phyloP scores from a whole-genome alignment of 1,140 invertebrate species.

The Mamestra configurata region DNA sequence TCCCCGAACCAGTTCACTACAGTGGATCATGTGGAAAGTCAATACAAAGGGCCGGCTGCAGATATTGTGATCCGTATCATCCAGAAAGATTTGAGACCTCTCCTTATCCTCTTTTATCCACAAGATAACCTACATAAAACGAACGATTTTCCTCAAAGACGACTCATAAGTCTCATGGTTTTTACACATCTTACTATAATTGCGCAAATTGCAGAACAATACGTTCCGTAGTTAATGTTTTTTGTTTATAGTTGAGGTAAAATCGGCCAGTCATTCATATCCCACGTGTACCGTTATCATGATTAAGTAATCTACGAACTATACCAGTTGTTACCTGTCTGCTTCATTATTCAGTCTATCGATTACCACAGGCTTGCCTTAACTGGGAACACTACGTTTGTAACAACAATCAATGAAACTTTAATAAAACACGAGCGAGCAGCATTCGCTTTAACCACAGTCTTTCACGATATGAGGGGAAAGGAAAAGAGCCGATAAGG shows the following conservation, averaged over 20 bases:
- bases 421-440: neutral
- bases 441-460: neutral
- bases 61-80: neutral
- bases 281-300: constrained; percentile 1
- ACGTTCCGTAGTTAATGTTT: neutral
- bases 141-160: neutral
- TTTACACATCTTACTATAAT: constrained; percentile 18
- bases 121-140: constrained; percentile 2
- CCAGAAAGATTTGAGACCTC: neutral
- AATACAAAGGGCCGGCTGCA: neutral
- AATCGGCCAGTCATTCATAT: constrained; percentile 10
- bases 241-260: constrained; percentile 15
- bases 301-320: constrained; percentile 24
- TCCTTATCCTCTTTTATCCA: constrained; percentile 9
- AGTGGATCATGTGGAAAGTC: neutral
- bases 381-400: neutral
- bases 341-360: constrained; percentile 23
- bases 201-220: constrained; percentile 22
- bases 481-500: neutral
- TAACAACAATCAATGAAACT: neutral
- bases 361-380: neutral
- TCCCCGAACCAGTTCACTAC: neutral
- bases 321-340: constrained; percentile 15
- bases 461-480: neutral
- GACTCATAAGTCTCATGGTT: neutral